These are phyloP conservation scores for Taenioides sp. DNA, from an alignment of 2,797 vertebrate species.

Conservation along the genomic window DNA sequence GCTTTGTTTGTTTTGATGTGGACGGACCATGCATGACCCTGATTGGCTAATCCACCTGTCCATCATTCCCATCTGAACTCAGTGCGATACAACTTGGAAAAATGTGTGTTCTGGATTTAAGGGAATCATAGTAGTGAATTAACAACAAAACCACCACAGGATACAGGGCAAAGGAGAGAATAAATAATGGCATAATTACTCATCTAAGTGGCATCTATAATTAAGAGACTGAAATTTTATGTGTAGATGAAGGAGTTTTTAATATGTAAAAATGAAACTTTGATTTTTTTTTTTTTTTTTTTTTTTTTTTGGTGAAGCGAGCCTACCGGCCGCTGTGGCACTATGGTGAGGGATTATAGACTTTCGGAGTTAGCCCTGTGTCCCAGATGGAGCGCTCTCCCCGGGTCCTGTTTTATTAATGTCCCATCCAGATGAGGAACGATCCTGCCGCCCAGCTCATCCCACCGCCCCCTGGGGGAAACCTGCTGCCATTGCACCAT, in stretches of 20 bases:
- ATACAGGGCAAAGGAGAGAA: conserved; percentile 39
- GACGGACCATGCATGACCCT: no score
- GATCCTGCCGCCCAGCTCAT: conserved; percentile 80
- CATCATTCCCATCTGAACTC: no score
- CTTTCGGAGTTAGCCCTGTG: conserved; percentile 79
- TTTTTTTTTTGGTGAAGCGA: conserved; percentile 34
- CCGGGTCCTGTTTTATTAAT: conserved; percentile 86
- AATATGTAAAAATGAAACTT: conserved; percentile 25
- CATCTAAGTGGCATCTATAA: conserved; percentile 37
- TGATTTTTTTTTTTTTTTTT: conserved; percentile 33
- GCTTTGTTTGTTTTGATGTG: no score
- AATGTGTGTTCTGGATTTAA: no score
- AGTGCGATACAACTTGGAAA: no score
- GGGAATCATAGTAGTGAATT: conserved; percentile 23
- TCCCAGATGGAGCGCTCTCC: conserved; percentile 86
- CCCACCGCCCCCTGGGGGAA: conserved; percentile 76
- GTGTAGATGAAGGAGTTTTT: neutral
- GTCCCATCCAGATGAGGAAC: conserved; percentile 86
- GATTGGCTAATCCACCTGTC: no score
- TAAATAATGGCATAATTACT: conserved; percentile 46
- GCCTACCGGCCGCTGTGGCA: conserved; percentile 30
- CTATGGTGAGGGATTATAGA: conserved; percentile 76
- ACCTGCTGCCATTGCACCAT: conserved; percentile 79
- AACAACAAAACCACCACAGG: conserved; percentile 27
- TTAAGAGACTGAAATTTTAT: conserved; percentile 31